Evolutionary conservation across 1,140 invertebrate species (phyloP), one percentile per base, ranked within the genome.

Genomic region (Frieseomelitta varia): DNA sequence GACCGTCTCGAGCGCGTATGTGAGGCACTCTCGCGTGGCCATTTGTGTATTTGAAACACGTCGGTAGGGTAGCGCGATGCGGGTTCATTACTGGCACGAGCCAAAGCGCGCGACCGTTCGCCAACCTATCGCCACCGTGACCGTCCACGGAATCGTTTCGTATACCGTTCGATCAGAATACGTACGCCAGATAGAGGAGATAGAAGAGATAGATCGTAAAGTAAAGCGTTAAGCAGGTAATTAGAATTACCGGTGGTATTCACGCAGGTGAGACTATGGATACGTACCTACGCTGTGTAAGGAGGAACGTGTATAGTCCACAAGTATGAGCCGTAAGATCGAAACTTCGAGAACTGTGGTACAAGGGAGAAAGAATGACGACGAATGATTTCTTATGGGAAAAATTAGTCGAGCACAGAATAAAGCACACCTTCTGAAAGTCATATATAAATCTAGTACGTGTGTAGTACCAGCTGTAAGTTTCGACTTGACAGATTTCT

Each of bases 51-150:
- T 93, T 93, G 91, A 93, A 93, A 93, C 93, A 94, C 93, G 93
- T 93, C 88, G 90, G 88, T 88, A 90, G 90, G 88, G 88, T 79
- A 87, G 58, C 77, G 85, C 77, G 85, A 94, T 94, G 94, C 94
- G 94, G 94, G 94, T 92, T 94, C 93, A 93, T 94, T 94, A 94
- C 92, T 90, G 94, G 93, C 94, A 94, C 94, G 94, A 94, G 94
- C 93, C 94, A 93, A 93, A 91, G 90, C 88, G 79, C 86, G 86
- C 80, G 83, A 88, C 81, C 80, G n/a, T 67, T 73, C 39, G 55
- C 14, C 63, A 51, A 51, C 65, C 73, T 76, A 81, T 81, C 80
- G 73, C 27, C 65, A 51, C 8, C 72, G 58, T 77, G 65, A 81
- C 82, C 82, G 78, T 69, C 82, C 65, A 81, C 77, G 78, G 71